A percentile compares a stretch with the other conserved stretches of the same genome.
These are phyloP conservation scores for Sebastes hubbsi DNA, from an alignment of 2,797 vertebrate species.

Conservation along the genomic window DNA sequence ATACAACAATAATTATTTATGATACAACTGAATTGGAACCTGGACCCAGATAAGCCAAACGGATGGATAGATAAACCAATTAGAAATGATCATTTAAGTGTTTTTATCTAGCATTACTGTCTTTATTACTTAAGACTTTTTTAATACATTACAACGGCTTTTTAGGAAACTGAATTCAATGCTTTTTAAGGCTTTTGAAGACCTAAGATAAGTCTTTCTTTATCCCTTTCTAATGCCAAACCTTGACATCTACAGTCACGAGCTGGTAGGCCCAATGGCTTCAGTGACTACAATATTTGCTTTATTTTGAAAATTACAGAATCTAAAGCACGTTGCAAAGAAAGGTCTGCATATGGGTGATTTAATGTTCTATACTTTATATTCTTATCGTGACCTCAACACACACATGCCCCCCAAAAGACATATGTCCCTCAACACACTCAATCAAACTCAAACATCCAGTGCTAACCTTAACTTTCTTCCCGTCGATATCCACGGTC, in stretches of 20 bases:
- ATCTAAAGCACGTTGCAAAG: background rate
- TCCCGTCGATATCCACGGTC: slow-evolving; percentile 90
- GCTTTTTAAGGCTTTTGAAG: background rate
- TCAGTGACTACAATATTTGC: background rate
- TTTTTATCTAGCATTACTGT: background rate
- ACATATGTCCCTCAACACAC: background rate
- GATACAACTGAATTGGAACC: background rate
- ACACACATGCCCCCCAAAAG: background rate
- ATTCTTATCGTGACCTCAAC: background rate
- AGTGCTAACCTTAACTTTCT: slow-evolving; percentile 90
- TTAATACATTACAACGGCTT: background rate
- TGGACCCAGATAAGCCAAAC: background rate
- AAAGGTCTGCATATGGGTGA: background rate
- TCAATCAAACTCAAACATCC: background rate
- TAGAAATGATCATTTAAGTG: background rate
- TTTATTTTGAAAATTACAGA: background rate
- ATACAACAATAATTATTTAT: background rate
- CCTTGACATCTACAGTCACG: background rate
- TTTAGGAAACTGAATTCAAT: background rate
- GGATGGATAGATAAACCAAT: too few species aligned
- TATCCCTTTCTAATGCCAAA: background rate
- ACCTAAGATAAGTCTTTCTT: too few species aligned
- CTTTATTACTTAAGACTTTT: background rate
- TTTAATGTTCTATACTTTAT: background rate
- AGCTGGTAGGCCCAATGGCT: background rate